These are phyloP conservation scores for Procavia capensis DNA, from an alignment of 2,113 vertebrate species.

Conservation along the genomic window DNA sequence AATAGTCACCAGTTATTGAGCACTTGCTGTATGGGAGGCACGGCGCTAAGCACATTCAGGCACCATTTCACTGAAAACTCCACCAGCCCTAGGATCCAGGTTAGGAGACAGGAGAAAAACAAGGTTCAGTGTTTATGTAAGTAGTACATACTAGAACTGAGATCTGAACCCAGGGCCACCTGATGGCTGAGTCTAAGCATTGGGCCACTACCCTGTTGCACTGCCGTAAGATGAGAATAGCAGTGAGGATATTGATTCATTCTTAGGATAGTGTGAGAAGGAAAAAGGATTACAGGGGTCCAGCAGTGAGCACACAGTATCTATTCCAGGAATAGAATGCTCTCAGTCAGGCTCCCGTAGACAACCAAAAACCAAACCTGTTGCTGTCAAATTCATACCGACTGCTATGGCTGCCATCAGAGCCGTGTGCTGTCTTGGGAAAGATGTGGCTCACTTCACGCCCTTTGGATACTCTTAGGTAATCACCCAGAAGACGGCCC, in stretches of 20 bases:
- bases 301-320: accelerated
- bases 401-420: neutral
- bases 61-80: neutral
- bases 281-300: no score
- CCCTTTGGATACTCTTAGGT: conserved; percentile 31
- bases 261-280: neutral
- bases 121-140: neutral
- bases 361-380: no score
- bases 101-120: neutral
- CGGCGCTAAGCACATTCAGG: neutral
- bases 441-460: neutral
- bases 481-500: conserved; percentile 46
- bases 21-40: neutral
- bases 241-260: neutral
- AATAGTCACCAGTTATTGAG: neutral
- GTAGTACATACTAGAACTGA: neutral
- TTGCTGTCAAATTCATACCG: no score
- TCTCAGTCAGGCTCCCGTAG: neutral
- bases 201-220: neutral
- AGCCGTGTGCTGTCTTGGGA: neutral
- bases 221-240: neutral
- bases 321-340: neutral
- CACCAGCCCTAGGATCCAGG: neutral
- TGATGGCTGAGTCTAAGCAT: neutral
- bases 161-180: neutral